Conservation (phyloP, 2,113 vertebrate genomes). For the Pollimyrus isidori region DNA sequence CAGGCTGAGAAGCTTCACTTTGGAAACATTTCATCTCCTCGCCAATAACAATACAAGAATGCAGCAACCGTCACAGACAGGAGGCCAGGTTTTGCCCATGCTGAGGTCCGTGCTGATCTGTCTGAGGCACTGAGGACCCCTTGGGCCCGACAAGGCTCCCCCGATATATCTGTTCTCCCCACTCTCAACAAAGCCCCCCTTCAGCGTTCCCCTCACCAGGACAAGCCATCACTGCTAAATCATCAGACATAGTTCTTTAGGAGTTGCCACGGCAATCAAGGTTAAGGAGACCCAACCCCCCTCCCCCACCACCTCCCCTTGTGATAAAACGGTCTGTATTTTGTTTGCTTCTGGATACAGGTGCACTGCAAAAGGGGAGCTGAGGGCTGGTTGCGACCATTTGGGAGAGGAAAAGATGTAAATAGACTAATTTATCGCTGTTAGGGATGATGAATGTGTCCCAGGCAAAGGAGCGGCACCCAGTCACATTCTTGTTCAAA, state of each 20-base stretch:
- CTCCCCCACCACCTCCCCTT: background rate
- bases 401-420: background rate
- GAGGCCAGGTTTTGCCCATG: background rate
- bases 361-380: background rate
- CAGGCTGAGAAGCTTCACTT: background rate
- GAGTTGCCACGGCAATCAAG: background rate
- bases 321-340: background rate
- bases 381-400: background rate
- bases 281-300: background rate
- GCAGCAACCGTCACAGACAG: background rate
- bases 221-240: background rate
- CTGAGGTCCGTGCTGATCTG: background rate
- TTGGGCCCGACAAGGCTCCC: background rate
- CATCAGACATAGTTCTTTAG: background rate
- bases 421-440: background rate
- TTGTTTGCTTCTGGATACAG: background rate
- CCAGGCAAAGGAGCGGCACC: background rate
- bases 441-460: conserved; percentile 1
- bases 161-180: background rate
- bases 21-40: background rate
- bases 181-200: background rate
- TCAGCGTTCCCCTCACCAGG: background rate
- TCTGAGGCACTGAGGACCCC: background rate
- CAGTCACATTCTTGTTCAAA: background rate
- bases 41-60: background rate